Base-by-base conservation (phyloP, 2,797 vertebrate species). In the Epinephelus malabaricus region DNA sequence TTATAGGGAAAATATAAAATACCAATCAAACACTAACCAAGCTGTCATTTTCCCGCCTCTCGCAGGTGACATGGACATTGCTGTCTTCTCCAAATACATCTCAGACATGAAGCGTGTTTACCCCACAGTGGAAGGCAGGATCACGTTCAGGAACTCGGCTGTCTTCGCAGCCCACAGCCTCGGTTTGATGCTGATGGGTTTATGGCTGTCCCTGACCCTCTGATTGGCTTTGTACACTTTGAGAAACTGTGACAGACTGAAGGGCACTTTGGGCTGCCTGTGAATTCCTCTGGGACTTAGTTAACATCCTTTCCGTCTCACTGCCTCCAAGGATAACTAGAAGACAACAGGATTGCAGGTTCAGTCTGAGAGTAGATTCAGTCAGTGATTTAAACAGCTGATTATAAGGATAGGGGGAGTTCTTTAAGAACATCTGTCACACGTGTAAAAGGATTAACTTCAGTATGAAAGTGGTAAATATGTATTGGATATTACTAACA, bases 91-190 rank as follows among this genome's bases (percentile, higher is more conserved):
- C 66, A 91, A 90, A 73, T 97, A 97, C 84, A 95, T 99, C 84
- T 76, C 70, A 4, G 95, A 95, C 79, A 96, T 96, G 95, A 92
- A 94, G 91, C 92, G 81, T 7, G 92, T 98, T 84, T 97, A 96
- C 83, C 95, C 97, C 53, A 93, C 94, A 11, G 88, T 98, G 81
- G 97, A 98, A 91, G 97, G 97, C 0, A 95, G 97, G 62, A 96
- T 98, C 78, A 95, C 58, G 34, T 95, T 98, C 93, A 94, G 92
- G 47, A 96, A 75, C 82, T 89, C 86, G 0, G 85, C 84, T 1
- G 21, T 0, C 3, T 63, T 81, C 50, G 14, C 50, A 30, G 30
- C 63, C 38, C 45, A 49, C 68, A 79, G 79, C 70, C 38, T 86
- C 14, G 23, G 58, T 47, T 49, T 87, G 64, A 25, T 90, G 43